phyloP scores from a whole-genome alignment of 1,140 invertebrate genomes.

The Triops longicaudatus region DNA sequence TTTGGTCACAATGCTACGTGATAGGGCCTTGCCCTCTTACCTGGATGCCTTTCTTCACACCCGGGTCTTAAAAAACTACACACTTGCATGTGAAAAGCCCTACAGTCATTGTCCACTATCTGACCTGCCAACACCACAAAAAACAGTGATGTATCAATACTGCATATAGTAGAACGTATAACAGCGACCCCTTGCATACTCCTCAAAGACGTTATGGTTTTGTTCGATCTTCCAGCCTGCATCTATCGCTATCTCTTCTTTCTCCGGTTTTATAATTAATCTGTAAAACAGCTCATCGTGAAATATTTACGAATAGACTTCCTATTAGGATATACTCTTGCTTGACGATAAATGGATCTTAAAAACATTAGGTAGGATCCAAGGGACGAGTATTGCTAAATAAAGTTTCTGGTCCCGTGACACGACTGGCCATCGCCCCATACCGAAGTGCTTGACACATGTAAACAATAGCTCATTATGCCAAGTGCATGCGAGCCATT shows the following conservation, averaged over 20 bases:
- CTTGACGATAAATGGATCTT: neutral
- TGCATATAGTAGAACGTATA: no score
- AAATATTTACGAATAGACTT: no score
- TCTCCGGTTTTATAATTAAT: no score
- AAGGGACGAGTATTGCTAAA: neutral
- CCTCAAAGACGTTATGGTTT: neutral
- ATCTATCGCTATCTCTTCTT: no score
- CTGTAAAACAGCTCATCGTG: no score
- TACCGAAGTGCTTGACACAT: neutral
- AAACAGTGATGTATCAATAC: no score
- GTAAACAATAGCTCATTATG: conserved; percentile 10
- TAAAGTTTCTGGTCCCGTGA: neutral
- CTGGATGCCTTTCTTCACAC: neutral
- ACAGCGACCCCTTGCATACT: no score
- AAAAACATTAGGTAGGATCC: neutral
- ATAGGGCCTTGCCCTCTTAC: neutral
- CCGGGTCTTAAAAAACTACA: neutral
- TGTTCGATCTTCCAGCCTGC: neutral
- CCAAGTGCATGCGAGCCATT: neutral
- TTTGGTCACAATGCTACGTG: neutral
- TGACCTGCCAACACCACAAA: neutral
- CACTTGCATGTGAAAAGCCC: no score
- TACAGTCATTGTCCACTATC: neutral
- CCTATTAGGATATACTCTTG: neutral
- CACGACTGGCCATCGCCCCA: neutral